Evolutionary conservation across 2,113 vertebrate species (phyloP).

Genomic region (Elephantulus edwardii): DNA sequence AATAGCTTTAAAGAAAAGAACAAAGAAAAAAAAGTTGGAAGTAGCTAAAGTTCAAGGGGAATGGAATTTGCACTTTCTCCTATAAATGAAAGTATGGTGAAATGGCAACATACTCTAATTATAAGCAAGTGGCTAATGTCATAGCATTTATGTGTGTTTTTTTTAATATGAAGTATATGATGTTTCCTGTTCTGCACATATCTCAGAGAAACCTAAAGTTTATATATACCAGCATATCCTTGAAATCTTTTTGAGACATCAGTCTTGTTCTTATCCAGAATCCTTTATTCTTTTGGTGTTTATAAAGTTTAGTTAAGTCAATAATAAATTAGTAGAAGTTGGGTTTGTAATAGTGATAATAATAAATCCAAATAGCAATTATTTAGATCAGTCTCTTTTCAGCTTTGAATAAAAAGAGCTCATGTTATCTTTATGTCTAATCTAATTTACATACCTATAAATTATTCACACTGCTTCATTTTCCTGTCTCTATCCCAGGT

Average conservation of each 20-base stretch:
- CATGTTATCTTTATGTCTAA: not conserved
- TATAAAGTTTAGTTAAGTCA: not conserved
- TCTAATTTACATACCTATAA: not conserved
- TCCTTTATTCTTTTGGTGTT: not conserved
- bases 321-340: not conserved
- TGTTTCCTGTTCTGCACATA: conserved; percentile 56
- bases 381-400: not conserved
- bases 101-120: conserved; percentile 88
- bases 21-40: conserved; percentile 88
- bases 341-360: not conserved
- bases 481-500: not conserved
- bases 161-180: conserved; percentile 68
- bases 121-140: conserved; percentile 87
- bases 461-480: not conserved
- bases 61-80: conserved; percentile 88
- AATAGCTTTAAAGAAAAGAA: conserved; percentile 91
- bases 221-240: conserved; percentile 54
- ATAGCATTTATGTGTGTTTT: conserved; percentile 84
- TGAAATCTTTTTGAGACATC: conserved; percentile 49
- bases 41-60: conserved; percentile 87
- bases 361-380: not conserved
- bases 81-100: conserved; percentile 87
- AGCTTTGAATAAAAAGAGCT: not conserved
- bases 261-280: not conserved
- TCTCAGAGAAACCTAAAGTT: conserved; percentile 67